Evolutionary conservation across 2,797 vertebrate genomes (phyloP), one percentile per base, ranked within the genome.

Genomic region (Garrulus glandarius): DNA sequence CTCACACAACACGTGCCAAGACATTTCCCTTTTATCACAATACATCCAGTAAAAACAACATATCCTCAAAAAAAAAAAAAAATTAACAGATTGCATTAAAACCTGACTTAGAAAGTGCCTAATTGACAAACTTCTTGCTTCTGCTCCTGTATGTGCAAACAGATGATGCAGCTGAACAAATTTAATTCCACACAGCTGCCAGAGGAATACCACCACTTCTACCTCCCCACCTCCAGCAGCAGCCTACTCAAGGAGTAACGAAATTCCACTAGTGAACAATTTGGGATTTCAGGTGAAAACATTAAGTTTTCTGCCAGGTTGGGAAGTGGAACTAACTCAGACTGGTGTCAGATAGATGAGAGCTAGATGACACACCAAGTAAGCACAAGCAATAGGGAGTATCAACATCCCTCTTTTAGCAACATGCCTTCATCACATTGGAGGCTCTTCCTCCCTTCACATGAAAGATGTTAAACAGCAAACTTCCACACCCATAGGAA

Each of bases 261-360:
- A 0, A 67, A 63, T n/a, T 56, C 34, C 36, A 74, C 18, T 26
- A 16, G 5, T 34, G 59, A 74, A 30, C 21, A 86, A 59, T 39
- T 0, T 17, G 30, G 14, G 19, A 19, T 9, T 79, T 50, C 3
- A 2, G 44, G 30, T 0, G 1, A 13, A 3, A 10, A 41, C 8
- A 47, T 3, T 15, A 50, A 27, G 15, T 34, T 76, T 60, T 52
- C 41, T 53, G 29, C 8, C 56, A 59, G 24, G 30, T 0, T 6
- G 3, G 11, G 47, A 61, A 57, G 46, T 3, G 11, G 44, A 86
- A 69, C 44, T 69, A 67, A 46, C 20, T 61, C 56, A 44, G 23
- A 27, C 13, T 43, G 36, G 27, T 2, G 4, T 50, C 36, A 81
- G 41, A 69, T 2, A 84, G 37, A 6, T 0, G 0, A n/a, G 7